phyloP scores from a whole-genome alignment of 1,140 invertebrate genomes.

The Neocloeon triangulifer region DNA sequence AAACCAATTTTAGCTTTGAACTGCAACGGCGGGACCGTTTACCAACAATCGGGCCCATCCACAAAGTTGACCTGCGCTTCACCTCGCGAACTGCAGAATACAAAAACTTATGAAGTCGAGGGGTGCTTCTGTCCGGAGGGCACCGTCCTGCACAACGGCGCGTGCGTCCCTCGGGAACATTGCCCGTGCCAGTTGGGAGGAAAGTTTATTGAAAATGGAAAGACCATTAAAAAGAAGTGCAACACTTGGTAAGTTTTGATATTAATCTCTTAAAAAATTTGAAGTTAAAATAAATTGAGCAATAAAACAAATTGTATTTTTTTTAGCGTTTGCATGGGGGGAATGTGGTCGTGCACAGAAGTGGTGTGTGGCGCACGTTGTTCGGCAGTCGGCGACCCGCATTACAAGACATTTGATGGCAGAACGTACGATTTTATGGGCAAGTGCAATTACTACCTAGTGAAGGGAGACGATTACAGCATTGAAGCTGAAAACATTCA shows the following conservation, averaged over 20 bases:
- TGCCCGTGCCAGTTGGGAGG: slow-evolving; percentile 63
- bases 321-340: slow-evolving; percentile 35
- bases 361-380: slow-evolving; percentile 48
- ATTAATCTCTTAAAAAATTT: not conserved
- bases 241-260: slow-evolving; percentile 44
- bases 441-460: slow-evolving; percentile 60
- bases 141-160: slow-evolving; percentile 39
- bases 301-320: slow-evolving; percentile 3
- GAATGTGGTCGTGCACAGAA: slow-evolving; percentile 59
- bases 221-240: slow-evolving; percentile 51
- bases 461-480: slow-evolving; percentile 38
- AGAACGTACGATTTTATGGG: slow-evolving; percentile 71
- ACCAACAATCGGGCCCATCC: slow-evolving; percentile 39
- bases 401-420: slow-evolving; percentile 78
- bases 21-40: slow-evolving; percentile 41
- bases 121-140: slow-evolving; percentile 69
- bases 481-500: slow-evolving; percentile 63
- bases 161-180: slow-evolving; percentile 41
- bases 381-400: slow-evolving; percentile 63
- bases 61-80: slow-evolving; percentile 28
- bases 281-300: no score
- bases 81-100: slow-evolving; percentile 16
- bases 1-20: slow-evolving; percentile 30
- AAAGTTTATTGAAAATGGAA: slow-evolving; percentile 47
- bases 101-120: slow-evolving; percentile 38